Evolutionary conservation across 2,113 vertebrate species (phyloP), one percentile per base, ranked within the genome.

Genomic region (Myotis lucifugus): DNA sequence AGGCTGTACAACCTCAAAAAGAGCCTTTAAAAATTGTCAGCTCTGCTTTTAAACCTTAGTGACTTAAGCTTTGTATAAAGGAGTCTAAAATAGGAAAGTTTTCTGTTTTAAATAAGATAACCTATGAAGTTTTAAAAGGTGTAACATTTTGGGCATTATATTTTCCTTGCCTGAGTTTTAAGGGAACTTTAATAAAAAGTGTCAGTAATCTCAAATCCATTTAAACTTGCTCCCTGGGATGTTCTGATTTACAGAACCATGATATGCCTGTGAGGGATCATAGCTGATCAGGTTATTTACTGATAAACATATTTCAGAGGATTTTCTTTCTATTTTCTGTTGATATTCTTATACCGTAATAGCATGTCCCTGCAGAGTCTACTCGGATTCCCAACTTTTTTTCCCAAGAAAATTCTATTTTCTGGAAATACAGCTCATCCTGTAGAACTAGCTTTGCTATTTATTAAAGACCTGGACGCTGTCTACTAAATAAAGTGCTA

Each of bases 241-340:
- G 92, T 88, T 70, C 93, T 98, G 97, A 98, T 8, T 96, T 98
- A 83, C 93, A 14, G 88, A 94, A 82, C 94, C 95, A 73, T 93
- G 97, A 98, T 98, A 97, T 97, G 93, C 69, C 84, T 96, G 95
- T 96, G 98, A 98, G 97, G 96, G 96, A 97, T 97, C 97, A 97
- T 83, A 96, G 97, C 92, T 96, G 98, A 98, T 98, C 98, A 97
- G 98, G 98, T 98, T 97, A 98, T 98, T 98, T 97, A 95, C 97
- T 98, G 98, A 98, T 98, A 98, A 98, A 98, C 13, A 95, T 94
- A 98, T 98, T 98, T 98, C 96, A 97, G 97, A 97, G 97, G 98
- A 98, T 98, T 98, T 97, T 7, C 77, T 88, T 89, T 97, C 96
- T 96, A 96, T 98, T 97, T 98, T 97, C 96, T 97, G 87, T 95